A percentile compares a stretch with the other conserved stretches of the same genome.
Evolutionary conservation across 2,113 vertebrate species (phyloP).

Genomic region (Numenius arquata): DNA sequence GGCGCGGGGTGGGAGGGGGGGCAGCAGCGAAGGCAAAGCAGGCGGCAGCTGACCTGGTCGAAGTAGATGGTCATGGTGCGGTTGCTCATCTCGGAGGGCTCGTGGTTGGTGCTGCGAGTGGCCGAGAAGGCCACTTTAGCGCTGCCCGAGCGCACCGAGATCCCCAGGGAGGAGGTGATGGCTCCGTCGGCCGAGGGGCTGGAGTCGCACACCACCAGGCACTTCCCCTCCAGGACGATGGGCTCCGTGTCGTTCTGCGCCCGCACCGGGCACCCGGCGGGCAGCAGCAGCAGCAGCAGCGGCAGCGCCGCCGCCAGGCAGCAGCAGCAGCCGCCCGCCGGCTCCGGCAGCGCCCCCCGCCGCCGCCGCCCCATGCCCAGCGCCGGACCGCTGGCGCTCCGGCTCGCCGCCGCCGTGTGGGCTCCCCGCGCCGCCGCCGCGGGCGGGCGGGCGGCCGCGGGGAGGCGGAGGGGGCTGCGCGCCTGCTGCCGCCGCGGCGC

Average conservation of each 20-base stretch:
- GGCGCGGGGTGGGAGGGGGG: no score
- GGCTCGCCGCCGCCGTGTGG: conserved; percentile 9
- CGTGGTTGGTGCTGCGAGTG: conserved; percentile 96
- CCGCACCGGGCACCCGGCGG: conserved; percentile 67
- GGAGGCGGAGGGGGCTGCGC: neutral
- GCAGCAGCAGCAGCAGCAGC: conserved; percentile 81
- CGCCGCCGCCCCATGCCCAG: conserved; percentile 34
- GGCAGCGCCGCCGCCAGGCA: conserved; percentile 78
- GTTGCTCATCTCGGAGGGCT: conserved; percentile 99
- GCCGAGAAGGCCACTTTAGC: conserved; percentile 97
- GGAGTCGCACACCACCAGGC: conserved; percentile 94
- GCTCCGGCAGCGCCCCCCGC: conserved; percentile 56
- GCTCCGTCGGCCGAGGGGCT: conserved; percentile 95
- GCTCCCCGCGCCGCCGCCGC: neutral
- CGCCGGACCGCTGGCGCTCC: conserved; percentile 35
- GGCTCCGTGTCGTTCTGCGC: conserved; percentile 94
- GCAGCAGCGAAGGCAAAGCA: neutral
- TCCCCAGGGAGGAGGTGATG: conserved; percentile 95
- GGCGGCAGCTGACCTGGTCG: conserved; percentile 80
- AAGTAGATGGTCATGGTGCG: conserved; percentile 97
- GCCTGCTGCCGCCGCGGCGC: neutral
- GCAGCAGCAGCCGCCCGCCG: conserved; percentile 38
- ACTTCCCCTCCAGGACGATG: conserved; percentile 93
- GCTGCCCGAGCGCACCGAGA: conserved; percentile 93
- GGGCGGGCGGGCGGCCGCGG: neutral